Evolutionary conservation across 2,797 vertebrate genomes (phyloP), one percentile per base, ranked within the genome.

Genomic region (Kryptopterus vitreolus): DNA sequence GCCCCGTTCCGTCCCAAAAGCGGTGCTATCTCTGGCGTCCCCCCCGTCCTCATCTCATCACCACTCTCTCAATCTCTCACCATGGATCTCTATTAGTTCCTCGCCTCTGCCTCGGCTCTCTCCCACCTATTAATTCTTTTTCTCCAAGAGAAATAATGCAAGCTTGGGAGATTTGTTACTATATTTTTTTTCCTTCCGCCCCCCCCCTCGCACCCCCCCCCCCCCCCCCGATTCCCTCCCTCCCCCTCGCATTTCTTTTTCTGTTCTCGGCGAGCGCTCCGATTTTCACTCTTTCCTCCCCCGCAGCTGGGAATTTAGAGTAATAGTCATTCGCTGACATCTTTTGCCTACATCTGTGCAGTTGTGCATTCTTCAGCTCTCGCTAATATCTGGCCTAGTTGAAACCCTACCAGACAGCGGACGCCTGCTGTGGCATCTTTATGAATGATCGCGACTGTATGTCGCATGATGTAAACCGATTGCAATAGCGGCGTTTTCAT

Each of bases 381-480:
- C 29, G 26, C 50, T 31, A 59, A 66, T 62, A 75, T 65, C 29
- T 63, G 48, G 22, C 80, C 65, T 62, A 53, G 29, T 43, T 76
- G 46, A n/a, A 20, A 74, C 72, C 26, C 24, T 35, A 29, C 59
- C 57, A 59, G 35, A 43, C 22, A 29, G 29, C 3, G 9, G 53
- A 66, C 20, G 26, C 16, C 26, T 70, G 55, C 79, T 58, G 55
- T 29, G 18, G 53, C 43, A 46, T 22, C 58, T 53, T 71, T 55
- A 29, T 7, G 1, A 43, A 55, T 73, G 33, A 73, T 73, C 46
- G 35, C 35, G 35, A 15, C 31, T 77, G 22, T 33, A 46, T 48
- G 71, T 46, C 48, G 59, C 66, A 84, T 84, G 81, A 86, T 84
- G 85, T 68, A 86, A 86, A 84, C 79, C 46, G 3, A 73, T 73